Conservation (phyloP, 2,888 invertebrate genomes). For the Aporophyla lueneburgensis region DNA sequence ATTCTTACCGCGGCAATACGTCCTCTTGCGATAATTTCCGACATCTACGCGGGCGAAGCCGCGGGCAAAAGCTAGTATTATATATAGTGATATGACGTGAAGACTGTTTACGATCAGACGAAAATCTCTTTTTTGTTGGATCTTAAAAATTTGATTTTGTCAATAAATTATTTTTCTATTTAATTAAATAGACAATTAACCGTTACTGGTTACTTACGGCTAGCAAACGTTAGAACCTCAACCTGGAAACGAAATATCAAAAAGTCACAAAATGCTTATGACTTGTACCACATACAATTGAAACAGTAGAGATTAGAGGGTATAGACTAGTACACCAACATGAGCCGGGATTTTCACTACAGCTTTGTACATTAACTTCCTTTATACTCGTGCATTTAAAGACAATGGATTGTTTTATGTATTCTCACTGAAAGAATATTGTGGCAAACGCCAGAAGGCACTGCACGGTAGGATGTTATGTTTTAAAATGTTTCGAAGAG, state of each 20-base stretch:
- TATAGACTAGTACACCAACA: conserved; percentile 83
- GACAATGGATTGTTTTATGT: conserved; percentile 80
- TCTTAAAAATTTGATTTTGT: too few relatives aligned
- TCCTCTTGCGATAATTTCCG: too few relatives aligned
- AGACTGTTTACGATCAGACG: neutral
- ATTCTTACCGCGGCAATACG: too few relatives aligned
- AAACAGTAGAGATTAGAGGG: conserved; percentile 82
- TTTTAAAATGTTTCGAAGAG: neutral
- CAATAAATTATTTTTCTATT: neutral
- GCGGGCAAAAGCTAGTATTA: too few relatives aligned
- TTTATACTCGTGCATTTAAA: conserved; percentile 87
- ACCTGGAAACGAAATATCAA: neutral
- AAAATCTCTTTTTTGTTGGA: neutral
- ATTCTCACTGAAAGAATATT: conserved; percentile 71
- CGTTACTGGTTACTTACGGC: neutral
- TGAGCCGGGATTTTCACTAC: conserved; percentile 83
- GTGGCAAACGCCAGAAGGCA: conserved; percentile 46
- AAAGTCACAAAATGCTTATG: conserved; percentile 31
- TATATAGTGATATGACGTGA: too few relatives aligned
- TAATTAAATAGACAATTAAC: neutral
- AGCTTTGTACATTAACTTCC: conserved; percentile 88
- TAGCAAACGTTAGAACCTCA: neutral
- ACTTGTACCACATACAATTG: conserved; percentile 67
- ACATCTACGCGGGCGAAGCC: too few relatives aligned
- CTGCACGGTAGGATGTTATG: conserved; percentile 11